phyloP scores from a whole-genome alignment of 2,113 vertebrate species.

The Platichthys stellatus region DNA sequence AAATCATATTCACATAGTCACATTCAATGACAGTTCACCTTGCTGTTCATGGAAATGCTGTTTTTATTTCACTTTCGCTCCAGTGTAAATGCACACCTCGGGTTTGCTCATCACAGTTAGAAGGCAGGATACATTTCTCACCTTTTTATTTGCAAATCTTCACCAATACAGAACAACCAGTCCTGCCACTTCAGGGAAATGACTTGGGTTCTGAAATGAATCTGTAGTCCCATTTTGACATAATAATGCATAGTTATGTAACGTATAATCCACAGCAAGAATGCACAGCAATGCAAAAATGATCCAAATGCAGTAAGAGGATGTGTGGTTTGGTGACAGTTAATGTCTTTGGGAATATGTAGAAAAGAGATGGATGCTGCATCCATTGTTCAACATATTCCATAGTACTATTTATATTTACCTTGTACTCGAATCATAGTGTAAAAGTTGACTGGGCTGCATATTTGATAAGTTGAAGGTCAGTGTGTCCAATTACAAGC shows the following conservation, averaged over 20 bases:
- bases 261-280: neutral
- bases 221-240: neutral
- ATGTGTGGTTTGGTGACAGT: neutral
- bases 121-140: neutral
- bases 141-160: conserved; percentile 5
- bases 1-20: conserved; percentile 1
- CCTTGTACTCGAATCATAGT: neutral
- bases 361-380: neutral
- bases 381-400: neutral
- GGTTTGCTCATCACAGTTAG: neutral
- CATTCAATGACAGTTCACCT: conserved; percentile 12
- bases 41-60: neutral
- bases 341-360: neutral
- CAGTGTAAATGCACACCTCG: neutral
- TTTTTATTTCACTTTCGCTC: neutral
- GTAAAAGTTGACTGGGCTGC: neutral
- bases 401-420: neutral
- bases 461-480: neutral
- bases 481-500: neutral
- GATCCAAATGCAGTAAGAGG: neutral
- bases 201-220: neutral
- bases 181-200: neutral
- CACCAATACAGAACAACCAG: neutral
- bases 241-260: neutral
- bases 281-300: conserved; percentile 12